Percentiles rank a stretch among this genome's conserved stretches.
Conservation (phyloP, 23 tunicate genomes). For the Corella eumyota region DNA sequence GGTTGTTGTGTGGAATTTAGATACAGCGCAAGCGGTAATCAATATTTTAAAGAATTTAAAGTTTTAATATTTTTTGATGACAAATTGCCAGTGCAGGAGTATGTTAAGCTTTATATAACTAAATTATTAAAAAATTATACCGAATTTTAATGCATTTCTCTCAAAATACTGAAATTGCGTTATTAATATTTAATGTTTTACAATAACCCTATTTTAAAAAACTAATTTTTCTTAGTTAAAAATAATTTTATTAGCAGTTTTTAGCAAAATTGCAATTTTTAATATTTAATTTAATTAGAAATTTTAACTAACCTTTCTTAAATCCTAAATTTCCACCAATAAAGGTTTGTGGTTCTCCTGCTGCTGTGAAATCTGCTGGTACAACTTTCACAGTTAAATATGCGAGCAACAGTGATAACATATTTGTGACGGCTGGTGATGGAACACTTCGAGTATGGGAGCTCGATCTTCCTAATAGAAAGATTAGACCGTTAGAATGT, state of each 20-base stretch:
- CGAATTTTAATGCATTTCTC: no score
- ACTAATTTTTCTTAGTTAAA: no score
- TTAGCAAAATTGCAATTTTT: no score
- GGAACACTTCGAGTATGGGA: slow-evolving; percentile 87
- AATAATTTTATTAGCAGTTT: no score
- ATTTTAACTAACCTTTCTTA: no score
- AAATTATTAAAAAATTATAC: background rate
- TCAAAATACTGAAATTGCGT: no score
- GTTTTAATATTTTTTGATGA: background rate
- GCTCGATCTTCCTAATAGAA: slow-evolving; percentile 59
- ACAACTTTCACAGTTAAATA: slow-evolving; percentile 43
- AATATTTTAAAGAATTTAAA: background rate
- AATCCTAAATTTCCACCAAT: no score
- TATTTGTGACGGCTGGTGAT: slow-evolving; percentile 91
- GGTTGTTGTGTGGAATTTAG: slow-evolving; percentile 89
- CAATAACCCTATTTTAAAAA: no score
- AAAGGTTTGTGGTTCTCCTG: slow-evolving; percentile 82
- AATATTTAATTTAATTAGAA: no score
- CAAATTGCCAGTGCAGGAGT: background rate
- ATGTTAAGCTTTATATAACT: background rate
- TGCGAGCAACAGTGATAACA: slow-evolving; percentile 52
- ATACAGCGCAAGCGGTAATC: slow-evolving; percentile 67
- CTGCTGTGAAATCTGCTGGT: slow-evolving; percentile 83
- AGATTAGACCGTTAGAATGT: slow-evolving; percentile 86
- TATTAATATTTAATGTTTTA: no score